Evolutionary conservation across 1,140 invertebrate genomes (phyloP), one percentile per base, ranked within the genome.

Genomic region (Cotesia typhae): DNA sequence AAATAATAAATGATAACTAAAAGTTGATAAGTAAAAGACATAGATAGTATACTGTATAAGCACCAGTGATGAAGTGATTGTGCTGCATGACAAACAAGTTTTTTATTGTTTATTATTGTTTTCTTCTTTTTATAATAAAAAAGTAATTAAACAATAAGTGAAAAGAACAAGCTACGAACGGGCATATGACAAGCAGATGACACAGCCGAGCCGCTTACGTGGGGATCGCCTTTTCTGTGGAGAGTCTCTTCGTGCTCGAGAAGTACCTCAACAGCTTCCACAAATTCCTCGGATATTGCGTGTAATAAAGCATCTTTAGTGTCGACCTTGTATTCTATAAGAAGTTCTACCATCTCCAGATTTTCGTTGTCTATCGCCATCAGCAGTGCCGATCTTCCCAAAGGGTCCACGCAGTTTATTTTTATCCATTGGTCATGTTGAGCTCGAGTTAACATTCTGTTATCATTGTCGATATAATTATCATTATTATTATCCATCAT

Each of bases 351-450:
- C 97, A 99, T 99, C 87, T 99, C 97, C 73, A 99, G 90, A 87
- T 99, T 99, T 89, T 99, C 98, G 88, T 98, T 99, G 88, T 99
- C 97, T 76, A 99, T 99, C 72, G 97, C 96, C 94, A 97, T 97
- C 61, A 97, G 90, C 6, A 98, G 90, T 0, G 96, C 96, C 63
- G 94, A 94, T 76, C 96, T 89, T 51, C 95, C 98, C 77, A 99
- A 88, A 1, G 97, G 96, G 89, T 99, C 98, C 59, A 98, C 95
- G 87, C 97, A 99, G 88, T 99, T 98, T 78, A 98, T 94, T 88
- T 99, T 98, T 82, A 99, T 92, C 83, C 92, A 91, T 0, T 91
- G 91, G 12, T 92, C 92, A 80, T 94, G 93, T 73, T 91, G 89
- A 1, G 93, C 92, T 71, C 91, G 90, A 80, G 94, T 91, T 67